Evolutionary conservation across 1,140 invertebrate genomes (phyloP).

Genomic region (Saccostrea cuccullata): DNA sequence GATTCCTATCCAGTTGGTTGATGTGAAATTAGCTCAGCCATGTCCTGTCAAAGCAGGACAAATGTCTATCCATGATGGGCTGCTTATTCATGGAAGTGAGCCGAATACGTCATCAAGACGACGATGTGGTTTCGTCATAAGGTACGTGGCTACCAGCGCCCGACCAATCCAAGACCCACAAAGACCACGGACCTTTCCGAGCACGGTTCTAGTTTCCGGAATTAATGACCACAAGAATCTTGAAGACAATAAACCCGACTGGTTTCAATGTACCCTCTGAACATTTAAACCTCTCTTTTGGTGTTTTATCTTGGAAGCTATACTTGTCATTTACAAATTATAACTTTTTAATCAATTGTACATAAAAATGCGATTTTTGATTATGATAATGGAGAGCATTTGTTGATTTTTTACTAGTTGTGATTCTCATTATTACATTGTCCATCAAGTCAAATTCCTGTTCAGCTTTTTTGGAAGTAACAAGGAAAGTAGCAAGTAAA

Average conservation of each 20-base stretch:
- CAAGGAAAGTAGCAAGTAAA: too few relatives aligned
- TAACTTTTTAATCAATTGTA: too few relatives aligned
- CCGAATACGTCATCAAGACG: slow-evolving; percentile 63
- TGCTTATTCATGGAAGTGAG: slow-evolving; percentile 67
- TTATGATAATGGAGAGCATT: too few relatives aligned
- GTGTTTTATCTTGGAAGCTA: too few relatives aligned
- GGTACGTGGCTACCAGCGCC: slow-evolving; percentile 64
- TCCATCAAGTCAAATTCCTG: too few relatives aligned
- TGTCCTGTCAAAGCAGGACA: slow-evolving; percentile 69
- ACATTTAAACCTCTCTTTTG: too few relatives aligned
- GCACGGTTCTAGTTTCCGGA: slow-evolving; percentile 64
- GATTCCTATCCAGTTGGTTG: slow-evolving; percentile 61
- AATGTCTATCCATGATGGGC: slow-evolving; percentile 68
- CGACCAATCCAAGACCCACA: slow-evolving; percentile 63
- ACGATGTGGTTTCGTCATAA: slow-evolving; percentile 69
- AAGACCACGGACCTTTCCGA: slow-evolving; percentile 64
- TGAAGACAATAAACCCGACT: slow-evolving; percentile 32
- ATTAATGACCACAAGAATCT: slow-evolving; percentile 61
- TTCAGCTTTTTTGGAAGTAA: too few relatives aligned
- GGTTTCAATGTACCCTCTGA: neutral
- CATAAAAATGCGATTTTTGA: too few relatives aligned
- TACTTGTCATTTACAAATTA: too few relatives aligned
- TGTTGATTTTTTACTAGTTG: too few relatives aligned
- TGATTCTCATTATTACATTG: too few relatives aligned
- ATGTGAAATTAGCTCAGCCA: slow-evolving; percentile 55